Percentiles rank a stretch among this genome's conserved stretches.
phyloP scores from a whole-genome alignment of 2,113 vertebrate species.

The Boulengeromyrus knoepffleri region DNA sequence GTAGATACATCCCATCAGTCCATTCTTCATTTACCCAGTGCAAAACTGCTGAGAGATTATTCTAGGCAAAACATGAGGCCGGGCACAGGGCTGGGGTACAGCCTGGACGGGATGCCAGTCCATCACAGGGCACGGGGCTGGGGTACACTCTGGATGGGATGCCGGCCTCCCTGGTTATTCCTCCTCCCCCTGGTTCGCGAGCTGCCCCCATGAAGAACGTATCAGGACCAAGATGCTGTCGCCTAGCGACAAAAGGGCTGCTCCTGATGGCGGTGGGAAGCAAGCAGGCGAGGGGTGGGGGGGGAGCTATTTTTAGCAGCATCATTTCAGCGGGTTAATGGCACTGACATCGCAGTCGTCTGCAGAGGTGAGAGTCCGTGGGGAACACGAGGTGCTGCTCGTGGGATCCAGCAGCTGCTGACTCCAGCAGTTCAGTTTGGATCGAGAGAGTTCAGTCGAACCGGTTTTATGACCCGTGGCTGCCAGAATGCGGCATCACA shows the following conservation, averaged over 20 bases:
- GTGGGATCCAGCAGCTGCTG: not conserved
- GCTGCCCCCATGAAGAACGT: not conserved
- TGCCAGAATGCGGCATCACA: not conserved
- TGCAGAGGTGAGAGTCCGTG: slow-evolving; percentile 36
- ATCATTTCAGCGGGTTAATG: slow-evolving; percentile 42
- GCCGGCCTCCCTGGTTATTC: not conserved
- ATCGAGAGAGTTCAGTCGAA: not conserved
- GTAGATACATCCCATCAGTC: not conserved
- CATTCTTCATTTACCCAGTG: not conserved
- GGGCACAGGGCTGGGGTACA: not conserved
- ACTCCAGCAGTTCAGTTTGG: not conserved
- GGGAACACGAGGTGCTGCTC: not conserved
- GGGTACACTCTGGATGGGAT: not conserved
- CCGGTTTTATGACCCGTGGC: not conserved
- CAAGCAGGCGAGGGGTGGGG: slow-evolving; percentile 24
- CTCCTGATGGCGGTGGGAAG: slow-evolving; percentile 30
- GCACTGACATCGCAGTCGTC: slow-evolving; percentile 37
- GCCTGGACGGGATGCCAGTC: not conserved
- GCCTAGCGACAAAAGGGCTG: slow-evolving; percentile 43
- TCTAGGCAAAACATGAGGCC: not conserved
- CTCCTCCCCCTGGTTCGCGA: not conserved
- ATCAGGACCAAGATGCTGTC: slow-evolving; percentile 15
- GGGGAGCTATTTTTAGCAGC: slow-evolving; percentile 36
- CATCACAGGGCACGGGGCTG: not conserved
- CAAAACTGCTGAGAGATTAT: not conserved